A percentile compares a stretch with the other conserved stretches of the same genome.
phyloP scores from a whole-genome alignment of 1,140 invertebrate genomes.

The Pseudomyrmex concolor region DNA sequence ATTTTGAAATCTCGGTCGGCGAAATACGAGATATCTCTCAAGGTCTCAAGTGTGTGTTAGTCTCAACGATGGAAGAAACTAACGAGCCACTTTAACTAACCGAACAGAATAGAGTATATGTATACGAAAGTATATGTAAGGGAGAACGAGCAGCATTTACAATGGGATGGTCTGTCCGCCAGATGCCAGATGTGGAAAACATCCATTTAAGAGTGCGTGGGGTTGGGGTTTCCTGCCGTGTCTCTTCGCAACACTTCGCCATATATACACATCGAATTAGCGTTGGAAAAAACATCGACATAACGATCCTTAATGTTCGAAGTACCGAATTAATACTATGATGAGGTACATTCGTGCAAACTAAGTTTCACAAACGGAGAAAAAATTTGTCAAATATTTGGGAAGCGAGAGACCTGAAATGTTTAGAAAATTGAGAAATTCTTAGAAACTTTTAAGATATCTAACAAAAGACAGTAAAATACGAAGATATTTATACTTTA shows the following conservation, averaged over 20 bases:
- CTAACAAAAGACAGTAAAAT: no score
- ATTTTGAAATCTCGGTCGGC: slow-evolving; percentile 20
- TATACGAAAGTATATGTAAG: background rate
- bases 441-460: no score
- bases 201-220: slow-evolving; percentile 24
- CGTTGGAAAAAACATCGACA: no score
- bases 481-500: no score
- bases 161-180: slow-evolving; percentile 55
- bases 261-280: background rate
- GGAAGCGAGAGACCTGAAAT: no score
- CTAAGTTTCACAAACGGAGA: background rate
- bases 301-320: slow-evolving; percentile 16
- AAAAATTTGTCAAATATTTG: no score
- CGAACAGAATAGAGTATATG: no score
- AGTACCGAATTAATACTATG: background rate
- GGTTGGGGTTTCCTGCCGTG: slow-evolving; percentile 16
- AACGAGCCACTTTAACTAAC: slow-evolving; percentile 61
- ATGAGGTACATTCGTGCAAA: no score
- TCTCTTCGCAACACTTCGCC: background rate
- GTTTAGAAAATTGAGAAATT: no score
- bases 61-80: slow-evolving; percentile 46
- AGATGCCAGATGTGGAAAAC: slow-evolving; percentile 65
- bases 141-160: slow-evolving; percentile 53
- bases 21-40: background rate
- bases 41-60: slow-evolving; percentile 12